Evolutionary conservation across 1,140 invertebrate species (phyloP).

Genomic region (Lepeophtheirus salmonis): DNA sequence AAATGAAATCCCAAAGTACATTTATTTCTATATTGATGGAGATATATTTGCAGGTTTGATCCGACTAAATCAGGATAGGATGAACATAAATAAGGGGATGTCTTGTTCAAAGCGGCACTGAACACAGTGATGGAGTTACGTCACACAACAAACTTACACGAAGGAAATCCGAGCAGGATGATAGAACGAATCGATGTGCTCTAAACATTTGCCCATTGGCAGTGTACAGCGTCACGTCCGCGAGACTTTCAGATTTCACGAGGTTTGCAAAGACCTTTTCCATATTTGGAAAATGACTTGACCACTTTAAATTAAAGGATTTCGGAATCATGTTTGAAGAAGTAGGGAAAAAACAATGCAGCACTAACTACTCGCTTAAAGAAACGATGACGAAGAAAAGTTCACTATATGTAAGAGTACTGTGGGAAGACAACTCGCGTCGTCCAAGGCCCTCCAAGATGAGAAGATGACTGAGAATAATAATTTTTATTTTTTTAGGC

Average conservation of each 20-base stretch:
- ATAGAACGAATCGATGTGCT: neutral
- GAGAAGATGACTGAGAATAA: neutral
- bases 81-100: no score
- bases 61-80: no score
- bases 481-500: neutral
- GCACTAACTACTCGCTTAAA: neutral
- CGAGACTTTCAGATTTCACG: conserved; percentile 1
- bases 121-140: no score
- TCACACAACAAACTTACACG: no score
- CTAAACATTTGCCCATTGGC: neutral
- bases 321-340: neutral
- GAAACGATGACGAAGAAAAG: neutral
- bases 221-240: neutral
- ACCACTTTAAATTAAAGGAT: conserved; percentile 4
- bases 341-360: neutral
- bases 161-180: conserved; percentile 2
- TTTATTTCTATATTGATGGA: no score
- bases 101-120: no score
- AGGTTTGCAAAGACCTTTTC: neutral
- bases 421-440: no score
- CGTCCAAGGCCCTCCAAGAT: no score
- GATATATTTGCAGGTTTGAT: no score
- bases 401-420: no score
- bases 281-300: conserved; percentile 6
- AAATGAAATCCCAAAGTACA: no score